phyloP scores from a whole-genome alignment of 2,113 vertebrate genomes.

The Burhinus bistriatus region DNA sequence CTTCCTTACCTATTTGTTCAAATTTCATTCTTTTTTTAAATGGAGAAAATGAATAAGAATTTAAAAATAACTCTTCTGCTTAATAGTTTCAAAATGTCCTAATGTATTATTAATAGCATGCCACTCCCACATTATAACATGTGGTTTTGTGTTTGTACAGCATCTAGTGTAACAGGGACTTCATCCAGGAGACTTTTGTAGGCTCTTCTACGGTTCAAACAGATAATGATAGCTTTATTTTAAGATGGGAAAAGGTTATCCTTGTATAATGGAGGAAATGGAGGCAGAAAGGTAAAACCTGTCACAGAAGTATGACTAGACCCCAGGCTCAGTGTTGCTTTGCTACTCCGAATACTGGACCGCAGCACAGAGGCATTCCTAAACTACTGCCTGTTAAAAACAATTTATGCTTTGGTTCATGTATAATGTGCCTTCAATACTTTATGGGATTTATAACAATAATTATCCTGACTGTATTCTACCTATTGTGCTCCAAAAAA shows the following conservation, averaged over 20 bases:
- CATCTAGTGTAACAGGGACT: not conserved
- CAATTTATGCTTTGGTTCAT: not conserved
- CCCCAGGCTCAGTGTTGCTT: not conserved
- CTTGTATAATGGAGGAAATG: not conserved
- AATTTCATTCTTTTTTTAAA: not conserved
- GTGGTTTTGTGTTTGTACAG: constrained; percentile 24
- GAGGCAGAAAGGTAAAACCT: not conserved
- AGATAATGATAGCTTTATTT: constrained; percentile 7
- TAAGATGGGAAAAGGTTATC: not conserved
- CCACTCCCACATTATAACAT: constrained; percentile 16
- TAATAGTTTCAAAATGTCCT: constrained; percentile 17
- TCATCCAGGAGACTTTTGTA: constrained; percentile 4
- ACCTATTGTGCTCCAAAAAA: not conserved
- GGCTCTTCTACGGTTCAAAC: constrained; percentile 11
- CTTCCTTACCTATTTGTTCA: not conserved
- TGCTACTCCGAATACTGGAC: not conserved
- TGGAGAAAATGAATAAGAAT: constrained; percentile 3
- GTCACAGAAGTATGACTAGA: not conserved
- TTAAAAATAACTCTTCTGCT: constrained; percentile 11
- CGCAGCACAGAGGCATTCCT: not conserved
- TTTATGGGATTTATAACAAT: not conserved
- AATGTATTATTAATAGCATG: not conserved
- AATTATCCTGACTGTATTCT: not conserved
- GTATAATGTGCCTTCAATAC: not conserved
- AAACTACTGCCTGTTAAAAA: not conserved